Conservation (phyloP, 2,797 vertebrate species). For the Sparus aurata region DNA sequence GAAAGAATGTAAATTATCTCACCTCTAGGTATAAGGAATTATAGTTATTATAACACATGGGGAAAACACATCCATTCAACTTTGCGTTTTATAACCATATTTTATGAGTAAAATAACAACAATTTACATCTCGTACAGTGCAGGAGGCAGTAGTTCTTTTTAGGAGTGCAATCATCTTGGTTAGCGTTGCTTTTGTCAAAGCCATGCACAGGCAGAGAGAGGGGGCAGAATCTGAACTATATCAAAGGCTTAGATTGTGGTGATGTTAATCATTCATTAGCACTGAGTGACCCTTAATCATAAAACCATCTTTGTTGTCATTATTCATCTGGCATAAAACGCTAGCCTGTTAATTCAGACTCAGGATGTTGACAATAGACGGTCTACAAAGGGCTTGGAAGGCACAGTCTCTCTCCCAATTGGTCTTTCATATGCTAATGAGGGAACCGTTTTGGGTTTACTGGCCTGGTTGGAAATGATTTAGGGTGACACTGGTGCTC, state of each 20-base stretch:
- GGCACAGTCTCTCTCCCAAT: slow-evolving; percentile 57
- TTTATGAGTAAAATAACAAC: slow-evolving; percentile 27
- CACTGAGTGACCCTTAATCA: slow-evolving; percentile 75
- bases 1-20: slow-evolving; percentile 54
- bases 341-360: slow-evolving; percentile 75
- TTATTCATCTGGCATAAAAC: slow-evolving; percentile 80
- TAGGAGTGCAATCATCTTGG: slow-evolving; percentile 6
- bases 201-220: slow-evolving; percentile 2
- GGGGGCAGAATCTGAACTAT: slow-evolving; percentile 17
- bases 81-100: slow-evolving; percentile 21
- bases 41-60: slow-evolving; percentile 29
- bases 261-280: slow-evolving; percentile 77
- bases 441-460: slow-evolving; percentile 81
- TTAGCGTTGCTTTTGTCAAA: slow-evolving; percentile 29
- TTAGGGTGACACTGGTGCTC: slow-evolving; percentile 83
- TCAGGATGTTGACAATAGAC: slow-evolving; percentile 74
- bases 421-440: slow-evolving; percentile 85
- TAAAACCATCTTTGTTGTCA: slow-evolving; percentile 81
- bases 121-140: slow-evolving; percentile 13
- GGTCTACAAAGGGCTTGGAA: slow-evolving; percentile 69
- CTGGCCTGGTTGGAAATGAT: slow-evolving; percentile 88
- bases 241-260: slow-evolving; percentile 49
- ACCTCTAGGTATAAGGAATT: slow-evolving; percentile 26
- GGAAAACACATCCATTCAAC: slow-evolving; percentile 37
- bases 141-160: slow-evolving; percentile 17